These are phyloP conservation scores for Stegastes partitus DNA, from an alignment of 2,113 vertebrate genomes.

Conservation along the genomic window DNA sequence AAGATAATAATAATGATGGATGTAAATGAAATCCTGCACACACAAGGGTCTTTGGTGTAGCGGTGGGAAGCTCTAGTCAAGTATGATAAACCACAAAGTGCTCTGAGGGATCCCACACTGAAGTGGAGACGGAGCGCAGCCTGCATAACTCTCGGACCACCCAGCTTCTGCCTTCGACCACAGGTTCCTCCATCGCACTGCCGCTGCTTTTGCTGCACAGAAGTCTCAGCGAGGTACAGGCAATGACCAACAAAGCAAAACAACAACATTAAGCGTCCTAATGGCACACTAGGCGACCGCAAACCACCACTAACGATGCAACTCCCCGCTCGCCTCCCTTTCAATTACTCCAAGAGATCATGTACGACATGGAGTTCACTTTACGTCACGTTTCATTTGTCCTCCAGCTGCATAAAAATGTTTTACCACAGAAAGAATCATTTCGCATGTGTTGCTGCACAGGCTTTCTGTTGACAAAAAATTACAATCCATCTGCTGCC, in stretches of 20 bases:
- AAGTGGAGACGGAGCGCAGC: constrained; percentile 37
- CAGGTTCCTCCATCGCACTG: constrained; percentile 19
- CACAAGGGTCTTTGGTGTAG: constrained; percentile 45
- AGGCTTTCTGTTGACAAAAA: neutral
- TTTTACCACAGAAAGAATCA: neutral
- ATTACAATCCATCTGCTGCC: neutral
- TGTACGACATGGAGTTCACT: neutral
- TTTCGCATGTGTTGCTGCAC: constrained; percentile 4
- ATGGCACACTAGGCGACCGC: constrained; percentile 19
- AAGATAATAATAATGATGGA: constrained; percentile 42
- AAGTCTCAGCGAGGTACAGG: constrained; percentile 1
- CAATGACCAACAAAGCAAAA: constrained; percentile 34
- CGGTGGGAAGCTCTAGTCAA: constrained; percentile 63
- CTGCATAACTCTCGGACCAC: constrained; percentile 61
- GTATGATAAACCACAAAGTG: constrained; percentile 72
- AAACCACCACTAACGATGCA: constrained; percentile 31
- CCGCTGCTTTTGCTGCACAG: constrained; percentile 29
- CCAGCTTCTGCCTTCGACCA: constrained; percentile 61
- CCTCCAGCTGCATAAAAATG: constrained; percentile 29
- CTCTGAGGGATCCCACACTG: constrained; percentile 69
- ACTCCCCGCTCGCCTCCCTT: neutral
- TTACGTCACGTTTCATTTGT: constrained; percentile 24
- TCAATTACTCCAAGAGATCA: constrained; percentile 13
- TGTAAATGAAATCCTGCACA: constrained; percentile 38
- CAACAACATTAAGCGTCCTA: constrained; percentile 35